Base-by-base conservation (phyloP, 2,888 invertebrate species). In the Plutella xylostella region DNA sequence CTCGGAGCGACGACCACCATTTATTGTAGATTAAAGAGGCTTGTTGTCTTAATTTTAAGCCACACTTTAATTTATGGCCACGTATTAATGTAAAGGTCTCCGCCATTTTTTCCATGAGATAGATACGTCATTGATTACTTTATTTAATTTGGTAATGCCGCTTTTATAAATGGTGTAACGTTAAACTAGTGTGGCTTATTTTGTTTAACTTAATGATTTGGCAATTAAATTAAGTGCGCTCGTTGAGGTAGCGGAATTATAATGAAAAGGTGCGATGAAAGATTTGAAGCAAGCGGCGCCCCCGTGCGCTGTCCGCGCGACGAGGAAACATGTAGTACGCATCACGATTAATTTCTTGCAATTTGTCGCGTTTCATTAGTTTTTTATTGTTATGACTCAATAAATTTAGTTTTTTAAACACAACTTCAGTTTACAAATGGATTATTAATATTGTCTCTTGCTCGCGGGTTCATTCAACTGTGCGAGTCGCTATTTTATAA, bases 41-140 rank as follows among this genome's bases (percentile, higher is more conserved):
- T 82, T 83, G 83, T 84, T 85, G 84, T 85, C 85, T 85, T 83
- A 83, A 85, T 85, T 84, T 83, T 82, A 78, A 84, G 75, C 73
- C 75, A 72, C 70, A 70, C 69, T 77, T 75, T 80, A 83, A 83
- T 82, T 83, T 83, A 83, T 80, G 70, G 65, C 63, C 65, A 71
- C 70, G 68, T 80, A 78, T 79, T 78, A 79, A 77, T 75, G 74
- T 70, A 65, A 63, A 64, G 44, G 64, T 70, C 68, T 67, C 72
- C 64, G 73, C 72, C 73, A 77, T 75, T 75, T 79, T 77, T 79
- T 73, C 62, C 53, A 56, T 55, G 63, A 69, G 72, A 72, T 71
- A 51, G 53, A 72, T 69, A 63, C 65, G 61, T 71, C 75, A 72
- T 68, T 72, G 76, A 75, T 79, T 78, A 74, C 75, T 83, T 79